These are phyloP conservation scores for Cheiracanthium punctorium DNA, from an alignment of 2,888 invertebrate species.

Conservation along the genomic window DNA sequence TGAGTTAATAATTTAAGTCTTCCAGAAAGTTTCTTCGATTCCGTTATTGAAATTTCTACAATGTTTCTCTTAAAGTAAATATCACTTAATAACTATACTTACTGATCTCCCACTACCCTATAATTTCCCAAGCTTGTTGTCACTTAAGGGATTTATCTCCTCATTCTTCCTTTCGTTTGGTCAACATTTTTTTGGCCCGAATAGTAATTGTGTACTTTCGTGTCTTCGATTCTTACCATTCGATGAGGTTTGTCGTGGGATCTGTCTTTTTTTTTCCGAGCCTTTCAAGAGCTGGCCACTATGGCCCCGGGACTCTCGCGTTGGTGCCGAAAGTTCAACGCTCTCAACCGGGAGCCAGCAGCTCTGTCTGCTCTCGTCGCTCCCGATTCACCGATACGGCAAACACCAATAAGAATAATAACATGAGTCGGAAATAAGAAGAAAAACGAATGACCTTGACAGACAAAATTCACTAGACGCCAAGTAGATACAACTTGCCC, in stretches of 20 bases:
- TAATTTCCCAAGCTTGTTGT: no score
- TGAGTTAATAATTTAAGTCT: no score
- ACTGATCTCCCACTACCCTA: no score
- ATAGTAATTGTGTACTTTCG: no score
- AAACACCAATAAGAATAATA: constrained; percentile 17
- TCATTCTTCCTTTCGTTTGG: no score
- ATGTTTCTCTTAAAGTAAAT: no score
- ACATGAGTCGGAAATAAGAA: constrained; percentile 12
- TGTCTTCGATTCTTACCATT: not conserved
- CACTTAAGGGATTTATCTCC: no score
- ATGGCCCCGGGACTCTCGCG: constrained; percentile 13
- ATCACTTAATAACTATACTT: no score
- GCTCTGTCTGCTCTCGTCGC: constrained; percentile 13
- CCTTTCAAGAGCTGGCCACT: not conserved
- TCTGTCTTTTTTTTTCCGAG: not conserved
- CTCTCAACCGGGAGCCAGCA: not conserved
- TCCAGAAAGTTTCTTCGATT: no score
- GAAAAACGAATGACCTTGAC: constrained; percentile 17
- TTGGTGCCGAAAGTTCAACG: constrained; percentile 15
- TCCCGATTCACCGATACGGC: constrained; percentile 12
- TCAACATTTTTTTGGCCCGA: no score
- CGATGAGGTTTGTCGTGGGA: not conserved
- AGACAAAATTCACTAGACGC: constrained; percentile 17
- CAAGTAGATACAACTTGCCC: not conserved
- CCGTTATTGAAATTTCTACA: no score